Percentiles rank a stretch among this genome's conserved stretches.
phyloP scores from a whole-genome alignment of 2,113 vertebrate genomes.

The Sceloporus undulatus region DNA sequence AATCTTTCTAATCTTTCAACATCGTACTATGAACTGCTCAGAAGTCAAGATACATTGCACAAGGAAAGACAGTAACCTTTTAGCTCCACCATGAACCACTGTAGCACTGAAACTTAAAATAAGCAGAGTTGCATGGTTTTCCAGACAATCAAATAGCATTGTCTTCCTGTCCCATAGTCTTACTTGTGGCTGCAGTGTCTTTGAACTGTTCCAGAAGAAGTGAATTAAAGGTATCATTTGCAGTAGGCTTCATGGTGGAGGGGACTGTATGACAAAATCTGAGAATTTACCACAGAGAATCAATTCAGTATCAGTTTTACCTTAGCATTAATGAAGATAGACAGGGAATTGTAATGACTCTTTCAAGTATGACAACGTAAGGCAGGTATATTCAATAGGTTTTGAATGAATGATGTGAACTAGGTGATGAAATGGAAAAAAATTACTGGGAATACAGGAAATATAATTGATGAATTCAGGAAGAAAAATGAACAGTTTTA shows the following conservation, averaged over 20 bases:
- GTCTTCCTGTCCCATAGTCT: not conserved
- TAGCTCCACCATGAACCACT: too few relatives aligned
- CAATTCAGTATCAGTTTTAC: not conserved
- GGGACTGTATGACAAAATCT: not conserved
- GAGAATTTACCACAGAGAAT: not conserved
- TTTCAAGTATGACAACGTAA: not conserved
- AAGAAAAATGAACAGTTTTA: slow-evolving; percentile 30
- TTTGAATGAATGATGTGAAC: slow-evolving; percentile 15
- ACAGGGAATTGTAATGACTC: not conserved
- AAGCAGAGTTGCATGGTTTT: not conserved
- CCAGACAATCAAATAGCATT: not conserved
- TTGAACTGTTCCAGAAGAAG: not conserved
- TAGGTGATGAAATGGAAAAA: not conserved
- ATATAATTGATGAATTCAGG: slow-evolving; percentile 14
- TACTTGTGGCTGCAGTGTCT: not conserved
- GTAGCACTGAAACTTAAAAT: too few relatives aligned
- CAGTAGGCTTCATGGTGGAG: not conserved
- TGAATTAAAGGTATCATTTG: not conserved
- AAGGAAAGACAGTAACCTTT: too few relatives aligned
- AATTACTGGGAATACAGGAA: slow-evolving; percentile 5
- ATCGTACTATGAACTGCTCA: not conserved
- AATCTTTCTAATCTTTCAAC: not conserved
- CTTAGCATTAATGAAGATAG: not conserved
- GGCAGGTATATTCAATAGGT: accelerated
- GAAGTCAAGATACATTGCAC: not conserved